Conservation (phyloP, 1,140 invertebrate genomes). For the Mesaphorura yosii region DNA sequence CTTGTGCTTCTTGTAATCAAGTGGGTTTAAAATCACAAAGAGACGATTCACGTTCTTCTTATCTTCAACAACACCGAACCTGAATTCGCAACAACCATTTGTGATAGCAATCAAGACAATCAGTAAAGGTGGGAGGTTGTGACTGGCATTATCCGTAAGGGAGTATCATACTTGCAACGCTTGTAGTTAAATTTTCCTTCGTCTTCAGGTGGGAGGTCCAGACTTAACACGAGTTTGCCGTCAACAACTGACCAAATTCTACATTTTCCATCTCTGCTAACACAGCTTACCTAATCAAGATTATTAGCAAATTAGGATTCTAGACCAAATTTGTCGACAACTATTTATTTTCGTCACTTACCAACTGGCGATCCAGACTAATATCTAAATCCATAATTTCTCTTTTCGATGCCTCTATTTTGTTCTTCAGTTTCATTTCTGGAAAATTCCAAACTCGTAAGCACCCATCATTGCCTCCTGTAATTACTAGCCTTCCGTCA, state of each 20-base stretch:
- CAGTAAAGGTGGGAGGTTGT: not conserved
- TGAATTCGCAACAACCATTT: not conserved
- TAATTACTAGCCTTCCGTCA: slow-evolving; percentile 53
- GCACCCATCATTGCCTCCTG: slow-evolving; percentile 78
- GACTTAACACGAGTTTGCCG: slow-evolving; percentile 50
- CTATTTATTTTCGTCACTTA: slow-evolving; percentile 31
- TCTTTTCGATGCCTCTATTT: slow-evolving; percentile 59
- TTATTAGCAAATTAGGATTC: slow-evolving; percentile 1
- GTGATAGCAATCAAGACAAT: not conserved
- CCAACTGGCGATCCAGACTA: slow-evolving; percentile 57
- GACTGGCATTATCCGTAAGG: not conserved
- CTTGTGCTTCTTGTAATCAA: slow-evolving; percentile 45
- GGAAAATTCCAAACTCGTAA: slow-evolving; percentile 83
- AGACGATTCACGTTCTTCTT: slow-evolving; percentile 13
- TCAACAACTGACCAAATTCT: slow-evolving; percentile 61
- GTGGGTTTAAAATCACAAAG: slow-evolving; percentile 27
- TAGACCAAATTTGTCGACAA: not conserved
- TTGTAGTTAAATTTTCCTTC: slow-evolving; percentile 69
- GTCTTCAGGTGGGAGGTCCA: slow-evolving; percentile 60
- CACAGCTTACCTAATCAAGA: slow-evolving; percentile 53
- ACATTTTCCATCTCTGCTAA: slow-evolving; percentile 74
- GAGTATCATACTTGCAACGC: slow-evolving; percentile 52
- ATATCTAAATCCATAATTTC: slow-evolving; percentile 89
- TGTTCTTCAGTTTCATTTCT: slow-evolving; percentile 52
- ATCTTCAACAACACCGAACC: slow-evolving; percentile 27